phyloP scores from a whole-genome alignment of 2,888 invertebrate species.

The Anarsia innoxiella region DNA sequence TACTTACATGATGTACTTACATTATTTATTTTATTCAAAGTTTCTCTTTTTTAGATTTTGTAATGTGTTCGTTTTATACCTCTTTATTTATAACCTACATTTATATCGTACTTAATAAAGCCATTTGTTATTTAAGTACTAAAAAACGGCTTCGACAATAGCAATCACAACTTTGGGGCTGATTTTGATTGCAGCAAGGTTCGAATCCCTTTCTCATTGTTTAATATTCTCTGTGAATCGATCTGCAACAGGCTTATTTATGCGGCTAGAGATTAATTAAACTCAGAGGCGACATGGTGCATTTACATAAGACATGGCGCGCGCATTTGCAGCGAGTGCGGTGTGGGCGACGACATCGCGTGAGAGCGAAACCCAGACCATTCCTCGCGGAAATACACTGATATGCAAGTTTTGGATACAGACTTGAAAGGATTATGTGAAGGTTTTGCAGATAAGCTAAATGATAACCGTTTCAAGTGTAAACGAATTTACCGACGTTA shows the following conservation, averaged over 20 bases:
- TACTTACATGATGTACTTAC: too few species aligned
- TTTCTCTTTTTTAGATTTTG: too few species aligned
- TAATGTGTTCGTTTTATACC: too few species aligned
- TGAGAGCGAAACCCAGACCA: slow-evolving; percentile 20
- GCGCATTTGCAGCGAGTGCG: slow-evolving; percentile 60
- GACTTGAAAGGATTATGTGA: slow-evolving; percentile 31
- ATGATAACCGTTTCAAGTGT: too few species aligned
- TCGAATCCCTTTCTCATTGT: slow-evolving; percentile 30
- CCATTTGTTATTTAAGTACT: too few species aligned
- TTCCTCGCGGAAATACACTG: slow-evolving; percentile 20
- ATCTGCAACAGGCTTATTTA: slow-evolving; percentile 61
- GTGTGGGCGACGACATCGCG: slow-evolving; percentile 54
- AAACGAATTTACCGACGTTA: too few species aligned
- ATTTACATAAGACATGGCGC: slow-evolving; percentile 74
- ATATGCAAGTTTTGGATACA: slow-evolving; percentile 37
- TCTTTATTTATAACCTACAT: too few species aligned
- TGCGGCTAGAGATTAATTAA: slow-evolving; percentile 71
- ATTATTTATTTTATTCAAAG: too few species aligned
- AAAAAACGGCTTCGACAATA: too few species aligned
- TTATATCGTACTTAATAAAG: too few species aligned
- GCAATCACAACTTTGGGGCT: not conserved
- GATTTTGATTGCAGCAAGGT: slow-evolving; percentile 28
- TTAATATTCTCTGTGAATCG: slow-evolving; percentile 51
- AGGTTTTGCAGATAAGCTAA: slow-evolving; percentile 1
- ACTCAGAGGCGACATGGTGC: slow-evolving; percentile 60